These are phyloP conservation scores for Buceros bicornis DNA, from an alignment of 2,797 vertebrate genomes.

Conservation along the genomic window DNA sequence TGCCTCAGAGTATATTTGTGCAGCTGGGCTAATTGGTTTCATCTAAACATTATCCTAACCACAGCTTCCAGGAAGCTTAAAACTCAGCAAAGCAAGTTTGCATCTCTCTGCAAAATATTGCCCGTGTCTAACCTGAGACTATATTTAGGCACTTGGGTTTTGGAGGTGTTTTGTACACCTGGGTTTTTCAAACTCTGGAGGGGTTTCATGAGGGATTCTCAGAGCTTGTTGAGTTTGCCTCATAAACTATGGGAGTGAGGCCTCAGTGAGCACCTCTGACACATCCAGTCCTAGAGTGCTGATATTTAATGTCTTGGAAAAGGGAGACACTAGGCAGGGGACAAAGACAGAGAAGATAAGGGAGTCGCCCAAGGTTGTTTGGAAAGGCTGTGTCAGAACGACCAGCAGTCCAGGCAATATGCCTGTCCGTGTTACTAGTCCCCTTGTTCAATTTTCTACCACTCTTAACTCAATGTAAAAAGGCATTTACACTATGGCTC, in stretches of 20 bases:
- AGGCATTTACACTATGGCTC: accelerated
- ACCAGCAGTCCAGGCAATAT: background rate
- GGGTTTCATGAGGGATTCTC: background rate
- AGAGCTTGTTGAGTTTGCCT: background rate
- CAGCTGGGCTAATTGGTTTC: background rate
- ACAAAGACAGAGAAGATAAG: background rate
- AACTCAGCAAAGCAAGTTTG: conserved; percentile 19
- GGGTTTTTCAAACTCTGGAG: background rate
- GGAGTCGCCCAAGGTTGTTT: background rate
- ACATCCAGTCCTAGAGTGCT: background rate
- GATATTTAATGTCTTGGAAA: background rate
- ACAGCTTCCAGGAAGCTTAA: conserved; percentile 35
- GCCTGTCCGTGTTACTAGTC: background rate
- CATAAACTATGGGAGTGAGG: background rate
- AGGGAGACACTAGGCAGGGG: background rate
- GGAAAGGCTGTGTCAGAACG: background rate
- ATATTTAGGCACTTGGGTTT: conserved; percentile 12
- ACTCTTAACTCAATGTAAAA: background rate
- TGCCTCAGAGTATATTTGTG: background rate
- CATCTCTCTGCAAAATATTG: conserved; percentile 23
- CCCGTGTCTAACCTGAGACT: background rate
- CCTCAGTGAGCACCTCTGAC: background rate
- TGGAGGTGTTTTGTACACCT: background rate
- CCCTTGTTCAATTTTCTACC: background rate
- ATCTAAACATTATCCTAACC: conserved; percentile 18